These are phyloP conservation scores for Eptatretus atami DNA, from an alignment of 2,797 vertebrate species.

Conservation along the genomic window DNA sequence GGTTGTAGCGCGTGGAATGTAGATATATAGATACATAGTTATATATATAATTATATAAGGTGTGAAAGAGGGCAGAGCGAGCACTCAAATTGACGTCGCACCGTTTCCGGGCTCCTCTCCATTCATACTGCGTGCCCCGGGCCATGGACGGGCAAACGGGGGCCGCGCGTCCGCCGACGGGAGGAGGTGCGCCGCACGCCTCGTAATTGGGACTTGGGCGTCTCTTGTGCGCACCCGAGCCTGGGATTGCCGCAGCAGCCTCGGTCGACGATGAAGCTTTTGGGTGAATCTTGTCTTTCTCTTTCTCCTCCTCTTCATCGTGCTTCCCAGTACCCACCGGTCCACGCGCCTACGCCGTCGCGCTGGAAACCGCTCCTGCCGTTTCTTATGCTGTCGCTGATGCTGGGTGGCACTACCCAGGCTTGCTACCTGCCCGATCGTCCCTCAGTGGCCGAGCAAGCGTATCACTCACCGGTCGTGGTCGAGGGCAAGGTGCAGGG, in stretches of 20 bases:
- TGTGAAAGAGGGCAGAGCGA: background rate
- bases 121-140: conserved; percentile 2
- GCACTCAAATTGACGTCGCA: conserved; percentile 2
- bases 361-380: background rate
- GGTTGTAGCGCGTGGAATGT: background rate
- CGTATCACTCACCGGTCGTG: conserved; percentile 3
- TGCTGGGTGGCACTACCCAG: background rate
- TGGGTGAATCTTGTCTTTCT: too few relatives aligned
- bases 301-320: too few relatives aligned
- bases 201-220: too few relatives aligned
- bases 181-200: background rate
- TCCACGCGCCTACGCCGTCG: background rate
- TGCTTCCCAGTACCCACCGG: background rate
- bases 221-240: background rate
- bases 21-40: background rate
- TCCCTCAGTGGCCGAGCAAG: conserved; percentile 4
- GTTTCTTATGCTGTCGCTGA: background rate
- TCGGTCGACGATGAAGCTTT: too few relatives aligned
- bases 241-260: background rate
- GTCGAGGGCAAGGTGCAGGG: conserved; percentile 4
- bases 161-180: too few relatives aligned
- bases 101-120: background rate
- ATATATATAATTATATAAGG: background rate
- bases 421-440: conserved; percentile 1
- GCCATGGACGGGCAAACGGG: background rate